Evolutionary conservation across 1,140 invertebrate genomes (phyloP), one percentile per base, ranked within the genome.

Genomic region (Hylaeus volcanicus): DNA sequence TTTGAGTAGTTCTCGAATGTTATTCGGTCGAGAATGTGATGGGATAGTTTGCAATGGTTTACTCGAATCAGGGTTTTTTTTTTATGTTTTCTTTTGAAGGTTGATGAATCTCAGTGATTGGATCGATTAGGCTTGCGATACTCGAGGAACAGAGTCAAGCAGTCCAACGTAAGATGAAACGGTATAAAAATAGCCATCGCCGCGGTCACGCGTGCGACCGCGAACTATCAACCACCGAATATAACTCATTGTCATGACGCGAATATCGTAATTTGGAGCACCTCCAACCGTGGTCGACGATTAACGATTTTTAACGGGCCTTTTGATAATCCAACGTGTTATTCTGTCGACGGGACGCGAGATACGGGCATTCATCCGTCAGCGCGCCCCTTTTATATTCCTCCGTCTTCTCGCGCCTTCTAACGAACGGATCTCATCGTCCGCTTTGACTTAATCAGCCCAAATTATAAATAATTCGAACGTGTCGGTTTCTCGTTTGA

Each of bases 211-310:
- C 66, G 45, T 68, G 51, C 70, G 83, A 61, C 60, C 65, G 79
- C 79, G 83, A 85, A 86, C 84, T 85, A 86, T 85, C 70, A 83
- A 85, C 64, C 51, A 53, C 51, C 79, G 61, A 80, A 80, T 80
- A 80, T 85, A 78, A 85, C 79, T 86, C 74, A 82, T 86, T 82
- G 84, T 85, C 84, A 53, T 71, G 73, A 74, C 73, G 69, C n/a
- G 53, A 77, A 86, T 70, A 74, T 84, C 77, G 82, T 81, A 81
- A 85, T 80, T 83, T 86, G 83, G 84, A 70, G 14, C 6, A 48
- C 53, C 14, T 85, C 84, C 83, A 86, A 75, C 55, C 70, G 11
- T n/a, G 60, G 26, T 11, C 60, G 74, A 5, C 53, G 71, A 81
- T 82, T 70, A 65, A 60, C 60, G 78, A 85, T 85, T 81, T 72